Evolutionary conservation across 2,888 invertebrate genomes (phyloP).

Genomic region (Callimorpha dominula): DNA sequence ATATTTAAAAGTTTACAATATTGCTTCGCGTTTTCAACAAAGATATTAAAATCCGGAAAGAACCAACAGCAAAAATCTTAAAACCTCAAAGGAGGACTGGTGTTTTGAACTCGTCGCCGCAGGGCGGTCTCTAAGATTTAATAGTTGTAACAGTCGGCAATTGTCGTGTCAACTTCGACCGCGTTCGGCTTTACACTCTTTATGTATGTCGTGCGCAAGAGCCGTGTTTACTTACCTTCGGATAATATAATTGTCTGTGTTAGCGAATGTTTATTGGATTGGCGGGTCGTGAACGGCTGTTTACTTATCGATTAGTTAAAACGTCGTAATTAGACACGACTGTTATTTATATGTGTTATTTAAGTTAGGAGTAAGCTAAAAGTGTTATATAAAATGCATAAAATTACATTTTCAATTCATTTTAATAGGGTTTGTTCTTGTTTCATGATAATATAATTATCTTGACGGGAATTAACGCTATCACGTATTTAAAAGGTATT

Average conservation of each 20-base stretch:
- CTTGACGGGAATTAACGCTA: too few relatives aligned
- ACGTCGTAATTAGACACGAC: conserved; percentile 47
- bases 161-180: conserved; percentile 66
- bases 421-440: too few relatives aligned
- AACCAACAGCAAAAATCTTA: background rate
- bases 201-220: conserved; percentile 69
- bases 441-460: too few relatives aligned
- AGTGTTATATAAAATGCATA: background rate
- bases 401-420: too few relatives aligned
- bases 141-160: conserved; percentile 60
- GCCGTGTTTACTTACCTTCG: conserved; percentile 49
- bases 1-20: too few relatives aligned
- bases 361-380: background rate
- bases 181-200: conserved; percentile 60
- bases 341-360: conserved; percentile 25
- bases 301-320: conserved; percentile 53
- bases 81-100: background rate
- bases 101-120: conserved; percentile 2
- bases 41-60: background rate
- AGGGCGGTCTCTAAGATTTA: conserved; percentile 52
- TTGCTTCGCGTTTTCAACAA: background rate
- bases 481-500: too few relatives aligned
- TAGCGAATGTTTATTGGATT: conserved; percentile 55
- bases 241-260: conserved; percentile 66
- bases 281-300: conserved; percentile 43